These are phyloP conservation scores for Neolamprologus fasciatus DNA, from an alignment of 2,113 vertebrate genomes.

Conservation along the genomic window DNA sequence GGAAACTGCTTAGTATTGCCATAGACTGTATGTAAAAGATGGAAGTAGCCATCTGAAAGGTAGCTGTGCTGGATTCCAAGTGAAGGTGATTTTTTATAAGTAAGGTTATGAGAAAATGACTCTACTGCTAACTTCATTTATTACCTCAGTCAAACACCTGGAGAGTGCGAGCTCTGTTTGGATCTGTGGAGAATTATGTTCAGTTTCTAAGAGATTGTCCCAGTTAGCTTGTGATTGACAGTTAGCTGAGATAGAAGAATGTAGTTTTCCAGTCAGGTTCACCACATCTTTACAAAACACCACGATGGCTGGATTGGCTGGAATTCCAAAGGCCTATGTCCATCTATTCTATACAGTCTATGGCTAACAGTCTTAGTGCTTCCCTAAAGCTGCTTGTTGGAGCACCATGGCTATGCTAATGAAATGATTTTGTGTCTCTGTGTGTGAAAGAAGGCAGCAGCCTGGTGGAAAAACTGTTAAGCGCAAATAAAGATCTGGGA, in stretches of 20 bases:
- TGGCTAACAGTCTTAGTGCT: background rate
- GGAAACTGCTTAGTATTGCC: background rate
- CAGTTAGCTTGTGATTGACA: background rate
- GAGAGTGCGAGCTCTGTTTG: background rate
- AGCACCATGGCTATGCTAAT: background rate
- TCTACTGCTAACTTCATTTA: background rate
- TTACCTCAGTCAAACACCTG: background rate
- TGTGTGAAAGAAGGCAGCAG: background rate
- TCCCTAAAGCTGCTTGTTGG: background rate
- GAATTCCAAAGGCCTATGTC: background rate
- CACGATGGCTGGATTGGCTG: background rate
- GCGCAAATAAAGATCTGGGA: background rate
- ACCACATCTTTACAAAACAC: background rate
- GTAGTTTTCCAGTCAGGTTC: background rate
- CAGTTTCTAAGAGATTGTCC: background rate
- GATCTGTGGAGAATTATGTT: background rate
- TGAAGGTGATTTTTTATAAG: background rate
- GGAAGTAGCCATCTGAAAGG: background rate
- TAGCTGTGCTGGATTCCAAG: background rate
- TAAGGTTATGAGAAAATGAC: background rate
- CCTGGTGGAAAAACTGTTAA: background rate
- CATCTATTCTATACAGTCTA: background rate
- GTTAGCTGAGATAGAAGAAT: background rate
- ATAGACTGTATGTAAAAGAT: background rate
- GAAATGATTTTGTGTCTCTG: background rate